These are phyloP conservation scores for Lineus longissimus DNA, from an alignment of 1,140 invertebrate species.

Conservation along the genomic window DNA sequence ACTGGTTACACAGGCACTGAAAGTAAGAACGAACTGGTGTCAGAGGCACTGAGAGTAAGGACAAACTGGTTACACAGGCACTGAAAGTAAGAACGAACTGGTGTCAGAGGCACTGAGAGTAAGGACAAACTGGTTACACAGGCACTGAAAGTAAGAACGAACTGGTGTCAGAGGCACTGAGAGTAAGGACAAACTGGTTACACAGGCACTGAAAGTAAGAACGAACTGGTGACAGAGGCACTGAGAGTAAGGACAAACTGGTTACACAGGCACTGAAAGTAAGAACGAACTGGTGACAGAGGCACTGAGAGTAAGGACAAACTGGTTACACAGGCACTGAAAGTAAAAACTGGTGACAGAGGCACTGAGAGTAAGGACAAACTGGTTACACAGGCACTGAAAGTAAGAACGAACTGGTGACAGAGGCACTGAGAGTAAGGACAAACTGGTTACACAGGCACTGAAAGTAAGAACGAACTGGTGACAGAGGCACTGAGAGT, in stretches of 20 bases:
- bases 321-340: slow-evolving; percentile 43
- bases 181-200: slow-evolving; percentile 21
- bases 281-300: too few species aligned
- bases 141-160: slow-evolving; percentile 32
- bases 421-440: slow-evolving; percentile 40
- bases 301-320: slow-evolving; percentile 32
- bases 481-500: slow-evolving; percentile 45
- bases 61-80: slow-evolving; percentile 32
- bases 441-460: slow-evolving; percentile 32
- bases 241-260: slow-evolving; percentile 31
- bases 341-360: slow-evolving; percentile 29
- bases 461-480: slow-evolving; percentile 32
- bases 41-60: slow-evolving; percentile 40
- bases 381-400: slow-evolving; percentile 43
- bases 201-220: slow-evolving; percentile 39
- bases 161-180: too few species aligned
- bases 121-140: slow-evolving; percentile 27
- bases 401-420: slow-evolving; percentile 22
- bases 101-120: slow-evolving; percentile 45
- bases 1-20: slow-evolving; percentile 43
- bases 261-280: slow-evolving; percentile 42
- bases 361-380: slow-evolving; percentile 32
- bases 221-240: too few species aligned
- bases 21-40: slow-evolving; percentile 22
- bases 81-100: slow-evolving; percentile 32